These are phyloP conservation scores for Brienomyrus longianalis DNA, from an alignment of 2,113 vertebrate genomes.

Conservation along the genomic window DNA sequence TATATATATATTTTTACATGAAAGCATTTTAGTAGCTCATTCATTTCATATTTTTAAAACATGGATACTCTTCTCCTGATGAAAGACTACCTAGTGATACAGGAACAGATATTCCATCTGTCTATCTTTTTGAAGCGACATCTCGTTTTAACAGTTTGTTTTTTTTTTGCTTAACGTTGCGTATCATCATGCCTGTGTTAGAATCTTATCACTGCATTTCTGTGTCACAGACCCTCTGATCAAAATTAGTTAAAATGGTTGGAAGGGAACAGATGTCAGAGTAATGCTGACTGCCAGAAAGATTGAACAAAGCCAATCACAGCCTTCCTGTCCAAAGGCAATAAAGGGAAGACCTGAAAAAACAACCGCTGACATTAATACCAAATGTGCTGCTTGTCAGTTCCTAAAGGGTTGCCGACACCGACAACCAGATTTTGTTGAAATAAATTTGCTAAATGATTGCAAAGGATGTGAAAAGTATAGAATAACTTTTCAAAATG, in stretches of 20 bases:
- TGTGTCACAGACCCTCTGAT: conserved; percentile 59
- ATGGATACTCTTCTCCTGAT: background rate
- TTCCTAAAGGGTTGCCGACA: background rate
- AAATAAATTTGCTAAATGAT: conserved; percentile 15
- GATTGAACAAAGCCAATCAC: conserved; percentile 85
- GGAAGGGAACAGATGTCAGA: conserved; percentile 95
- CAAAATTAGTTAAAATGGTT: conserved; percentile 89
- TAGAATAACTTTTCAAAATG: conserved; percentile 7
- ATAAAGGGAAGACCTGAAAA: conserved; percentile 71
- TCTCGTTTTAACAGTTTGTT: background rate
- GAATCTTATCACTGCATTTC: background rate
- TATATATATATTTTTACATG: background rate
- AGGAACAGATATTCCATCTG: background rate
- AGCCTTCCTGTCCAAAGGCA: conserved; percentile 82
- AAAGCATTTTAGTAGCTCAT: background rate
- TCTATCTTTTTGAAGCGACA: background rate
- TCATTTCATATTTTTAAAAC: background rate
- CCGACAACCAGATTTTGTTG: background rate
- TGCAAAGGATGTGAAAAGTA: conserved; percentile 5
- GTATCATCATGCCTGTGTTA: background rate
- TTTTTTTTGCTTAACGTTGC: background rate
- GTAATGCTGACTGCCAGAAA: conserved; percentile 79
- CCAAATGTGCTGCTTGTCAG: conserved; percentile 46
- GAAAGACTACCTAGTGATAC: background rate
- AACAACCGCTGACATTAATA: conserved; percentile 62